phyloP scores from a whole-genome alignment of 2,113 vertebrate genomes.

The Phoenicopterus ruber region DNA sequence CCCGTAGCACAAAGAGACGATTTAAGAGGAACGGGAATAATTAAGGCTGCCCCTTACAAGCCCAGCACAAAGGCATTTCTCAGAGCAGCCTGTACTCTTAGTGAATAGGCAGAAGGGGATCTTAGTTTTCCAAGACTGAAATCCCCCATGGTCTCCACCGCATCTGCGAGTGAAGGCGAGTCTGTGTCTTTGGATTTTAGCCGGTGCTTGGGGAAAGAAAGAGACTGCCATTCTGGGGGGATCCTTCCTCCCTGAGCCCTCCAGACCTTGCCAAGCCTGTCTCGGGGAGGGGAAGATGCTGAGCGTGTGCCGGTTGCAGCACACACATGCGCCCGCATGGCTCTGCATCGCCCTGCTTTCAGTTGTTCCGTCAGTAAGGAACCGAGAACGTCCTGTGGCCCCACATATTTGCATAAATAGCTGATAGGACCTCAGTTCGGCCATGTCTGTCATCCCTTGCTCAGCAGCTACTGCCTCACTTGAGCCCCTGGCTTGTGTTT shows the following conservation, averaged over 20 bases:
- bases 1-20: constrained; percentile 50
- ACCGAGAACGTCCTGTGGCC: background rate
- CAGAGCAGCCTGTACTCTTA: constrained; percentile 11
- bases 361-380: background rate
- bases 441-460: background rate
- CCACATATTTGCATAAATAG: background rate
- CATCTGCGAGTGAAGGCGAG: background rate
- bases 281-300: background rate
- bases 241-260: background rate
- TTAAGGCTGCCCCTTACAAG: constrained; percentile 52
- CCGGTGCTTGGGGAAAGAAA: background rate
- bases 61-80: constrained; percentile 59
- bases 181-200: background rate
- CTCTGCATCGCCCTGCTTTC: background rate
- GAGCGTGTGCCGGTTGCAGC: background rate
- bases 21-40: constrained; percentile 64
- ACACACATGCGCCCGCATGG: fast-evolving
- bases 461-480: background rate
- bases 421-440: background rate
- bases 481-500: background rate
- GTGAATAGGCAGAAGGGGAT: constrained; percentile 50
- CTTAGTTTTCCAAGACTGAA: constrained; percentile 28
- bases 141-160: background rate
- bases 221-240: background rate
- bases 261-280: background rate